These are phyloP conservation scores for Mastomys natalensis DNA, from an alignment of 2,113 vertebrate species.

Conservation along the genomic window DNA sequence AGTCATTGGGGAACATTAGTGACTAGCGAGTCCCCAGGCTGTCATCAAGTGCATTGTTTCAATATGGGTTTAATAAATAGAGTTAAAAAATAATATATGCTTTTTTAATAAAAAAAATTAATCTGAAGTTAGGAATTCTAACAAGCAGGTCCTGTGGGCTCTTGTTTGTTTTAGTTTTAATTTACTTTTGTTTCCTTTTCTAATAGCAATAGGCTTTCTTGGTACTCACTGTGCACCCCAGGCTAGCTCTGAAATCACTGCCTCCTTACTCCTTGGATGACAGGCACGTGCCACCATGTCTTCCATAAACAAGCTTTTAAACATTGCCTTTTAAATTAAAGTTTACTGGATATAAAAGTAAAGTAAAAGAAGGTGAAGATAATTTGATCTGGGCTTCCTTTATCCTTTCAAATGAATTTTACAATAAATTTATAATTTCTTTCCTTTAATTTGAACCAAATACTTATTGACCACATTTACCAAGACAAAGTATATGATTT, in stretches of 20 bases:
- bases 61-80: constrained; percentile 6
- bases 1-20: neutral
- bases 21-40: neutral
- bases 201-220: neutral
- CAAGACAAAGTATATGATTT: neutral
- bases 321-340: neutral
- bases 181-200: neutral
- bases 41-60: neutral
- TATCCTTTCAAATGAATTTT: constrained; percentile 22
- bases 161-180: neutral
- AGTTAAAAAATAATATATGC: neutral
- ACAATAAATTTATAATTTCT: neutral
- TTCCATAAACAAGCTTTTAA: neutral
- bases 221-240: neutral
- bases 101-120: neutral
- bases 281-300: neutral
- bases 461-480: neutral
- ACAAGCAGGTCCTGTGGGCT: neutral
- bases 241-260: neutral
- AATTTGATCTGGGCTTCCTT: neutral
- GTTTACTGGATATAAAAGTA: neutral
- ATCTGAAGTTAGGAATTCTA: neutral
- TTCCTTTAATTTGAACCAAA: neutral
- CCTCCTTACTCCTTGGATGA: neutral
- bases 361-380: neutral